Base-by-base conservation (phyloP, 2,113 vertebrate species). In the Misgurnus anguillicaudatus region DNA sequence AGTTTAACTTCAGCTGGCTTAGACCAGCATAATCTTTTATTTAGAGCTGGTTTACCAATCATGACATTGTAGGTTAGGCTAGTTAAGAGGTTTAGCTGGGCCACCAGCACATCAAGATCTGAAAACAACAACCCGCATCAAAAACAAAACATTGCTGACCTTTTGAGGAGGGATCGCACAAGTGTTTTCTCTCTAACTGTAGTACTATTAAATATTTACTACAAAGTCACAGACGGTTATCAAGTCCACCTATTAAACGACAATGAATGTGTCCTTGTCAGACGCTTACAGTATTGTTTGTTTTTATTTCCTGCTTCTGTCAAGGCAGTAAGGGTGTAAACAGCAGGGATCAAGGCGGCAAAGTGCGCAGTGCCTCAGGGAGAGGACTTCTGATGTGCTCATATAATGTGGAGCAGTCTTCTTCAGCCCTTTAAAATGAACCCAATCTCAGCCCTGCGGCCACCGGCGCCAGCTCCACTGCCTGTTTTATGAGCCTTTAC, bases 391-490 rank as follows among this genome's bases (percentile, higher is more conserved):
- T 87, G 88, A 91, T 85, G 85, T 88, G 77, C 73, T 81, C 80
- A 39, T 80, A 80, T 89, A 91, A 92, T 90, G 86, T 77, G 53
- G 75, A 82, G 83, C 87, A 87, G 85, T 86, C 86, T 89, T 89
- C 71, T 70, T 84, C 48, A 85, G 83, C 79, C 85, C 73, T 85
- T 89, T 91, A 87, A 87, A 88, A 83, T 74, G 70, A 81, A 85
- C 85, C 84, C 82, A 72, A 79, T 86, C 80, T 85, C 78, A 83
- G 72, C 80, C 80, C 53, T 36, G 57, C 73, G 83, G 78, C 71
- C 85, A 86, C 77, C 80, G 85, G 80, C 74, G 72, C 83, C 51
- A 75, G 39, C 81, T 47, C 55, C 39, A 39, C 79, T 73, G 61
- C 67, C 78, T 83, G 70, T 78, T 88, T 85, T 86, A 86, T 87